Evolutionary conservation across 2,113 vertebrate species (phyloP).

Genomic region (Pseudopipra pipra): DNA sequence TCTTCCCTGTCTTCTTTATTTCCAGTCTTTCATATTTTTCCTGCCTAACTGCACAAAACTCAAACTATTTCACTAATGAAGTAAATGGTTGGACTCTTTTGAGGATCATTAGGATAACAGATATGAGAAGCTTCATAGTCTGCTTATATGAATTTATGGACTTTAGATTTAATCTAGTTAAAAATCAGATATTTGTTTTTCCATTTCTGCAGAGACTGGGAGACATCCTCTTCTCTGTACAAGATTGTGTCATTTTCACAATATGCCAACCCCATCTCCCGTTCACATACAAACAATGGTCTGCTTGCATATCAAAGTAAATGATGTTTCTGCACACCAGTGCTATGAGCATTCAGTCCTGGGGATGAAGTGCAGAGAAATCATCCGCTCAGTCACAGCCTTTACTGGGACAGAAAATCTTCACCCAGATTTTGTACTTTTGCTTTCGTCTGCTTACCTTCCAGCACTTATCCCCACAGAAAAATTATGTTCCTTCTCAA

Average conservation of each 20-base stretch:
- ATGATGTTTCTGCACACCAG: background rate
- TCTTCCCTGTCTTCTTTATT: background rate
- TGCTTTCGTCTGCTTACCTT: background rate
- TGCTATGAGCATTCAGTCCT: background rate
- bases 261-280: accelerated
- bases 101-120: background rate
- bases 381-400: background rate
- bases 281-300: accelerated
- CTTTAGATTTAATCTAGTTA: background rate
- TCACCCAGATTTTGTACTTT: background rate
- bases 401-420: background rate
- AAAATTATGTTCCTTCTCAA: background rate
- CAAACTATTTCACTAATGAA: background rate
- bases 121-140: background rate
- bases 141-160: background rate
- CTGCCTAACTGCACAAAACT: background rate
- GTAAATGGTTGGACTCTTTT: background rate
- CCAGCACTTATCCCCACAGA: background rate
- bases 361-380: background rate
- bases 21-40: background rate
- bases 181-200: background rate
- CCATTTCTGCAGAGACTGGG: background rate
- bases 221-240: background rate
- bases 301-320: background rate
- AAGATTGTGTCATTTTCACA: background rate